Evolutionary conservation across 1,140 invertebrate species (phyloP), one percentile per base, ranked within the genome.

Genomic region (Pogonomyrmex californicus): DNA sequence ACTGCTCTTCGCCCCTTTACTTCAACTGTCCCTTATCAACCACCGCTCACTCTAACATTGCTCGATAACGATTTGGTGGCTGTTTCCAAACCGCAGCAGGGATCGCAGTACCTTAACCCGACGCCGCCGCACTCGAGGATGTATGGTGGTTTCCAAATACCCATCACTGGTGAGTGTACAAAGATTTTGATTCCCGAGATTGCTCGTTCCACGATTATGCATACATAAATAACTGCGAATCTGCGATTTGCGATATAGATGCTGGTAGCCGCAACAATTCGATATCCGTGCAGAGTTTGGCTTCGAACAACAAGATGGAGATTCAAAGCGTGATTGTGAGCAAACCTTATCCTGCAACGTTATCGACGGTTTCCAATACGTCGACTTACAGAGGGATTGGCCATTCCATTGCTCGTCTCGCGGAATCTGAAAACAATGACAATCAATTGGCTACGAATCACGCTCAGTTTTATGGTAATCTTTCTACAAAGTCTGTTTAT

Each of bases 251-350:
- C 49, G n/a, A 94, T 91, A n/a, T 54, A 94, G 94, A 94, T 23
- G 87, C 91, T 47, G 87, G 90, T 63, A 92, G 89, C 83, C 91
- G 93, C 33, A 95, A 93, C 91, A 83, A 83, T n/a, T 82, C 66
- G 17, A 91, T 94, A 92, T 89, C 94, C 23, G 86, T 94, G 44
- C 94, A 95, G 60, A 94, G 86, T 92, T 92, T 94, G 92, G 91
- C 92, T 90, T 88, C 93, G 88, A 86, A 90, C 81, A 92, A 91
- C 71, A 94, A 95, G 90, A 91, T 94, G 60, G 94, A 95, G 88
- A 90, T 93, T 0, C 95, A 94, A 63, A 95, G 95, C 89, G 95
- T 96, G 38, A 96, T 96, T 83, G 95, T 96, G 44, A 95, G 93
- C 85, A 96, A 96, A 88, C 92, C 95, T 36, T 94, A 95, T 65